Evolutionary conservation across 2,113 vertebrate species (phyloP), one percentile per base, ranked within the genome.

Genomic region (Alaudala cheleensis): DNA sequence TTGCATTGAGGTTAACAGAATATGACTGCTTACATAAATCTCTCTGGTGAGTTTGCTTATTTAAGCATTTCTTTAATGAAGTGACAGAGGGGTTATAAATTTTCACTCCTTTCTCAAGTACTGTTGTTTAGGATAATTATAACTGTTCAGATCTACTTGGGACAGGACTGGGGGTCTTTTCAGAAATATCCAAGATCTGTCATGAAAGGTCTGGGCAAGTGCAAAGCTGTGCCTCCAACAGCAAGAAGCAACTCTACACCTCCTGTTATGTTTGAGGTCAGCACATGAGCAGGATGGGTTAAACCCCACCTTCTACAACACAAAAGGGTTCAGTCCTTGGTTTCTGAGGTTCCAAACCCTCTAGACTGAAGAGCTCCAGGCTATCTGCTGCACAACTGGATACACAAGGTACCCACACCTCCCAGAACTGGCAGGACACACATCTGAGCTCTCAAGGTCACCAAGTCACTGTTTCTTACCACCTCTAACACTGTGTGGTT

Each of bases 1-100:
- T 86, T 97, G 83, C n/a, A 76, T 86, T 89, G 96, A 94, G 90
- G 92, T 94, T 97, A 98, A 96, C 80, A 93, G 95, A 97, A 71
- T 85, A 93, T 66, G 86, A 97, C 81, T 73, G 83, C 88, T 97
- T 96, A 90, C 56, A 88, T 90, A 94, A 93, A 93, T 88, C 34
- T 91, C 77, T 84, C 66, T 28, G 69, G 70, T 61, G 87, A 87
- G 74, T 93, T 95, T 93, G 92, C 73, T 93, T 97, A 88, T 94
- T 95, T 92, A 96, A 92, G 92, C 91, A 94, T 85, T 92, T 93
- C 84, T 84, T 97, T 93, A 95, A 96, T 62, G 56, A 95, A 94
- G 58, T 54, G 91, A 91, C 77, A 86, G 82, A 92, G 54, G 31
- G 73, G 66, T 93, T 95, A 92, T 10, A 81, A 82, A 93, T 83